Evolutionary conservation across 2,888 invertebrate species (phyloP).

Genomic region (Torymus texanus): DNA sequence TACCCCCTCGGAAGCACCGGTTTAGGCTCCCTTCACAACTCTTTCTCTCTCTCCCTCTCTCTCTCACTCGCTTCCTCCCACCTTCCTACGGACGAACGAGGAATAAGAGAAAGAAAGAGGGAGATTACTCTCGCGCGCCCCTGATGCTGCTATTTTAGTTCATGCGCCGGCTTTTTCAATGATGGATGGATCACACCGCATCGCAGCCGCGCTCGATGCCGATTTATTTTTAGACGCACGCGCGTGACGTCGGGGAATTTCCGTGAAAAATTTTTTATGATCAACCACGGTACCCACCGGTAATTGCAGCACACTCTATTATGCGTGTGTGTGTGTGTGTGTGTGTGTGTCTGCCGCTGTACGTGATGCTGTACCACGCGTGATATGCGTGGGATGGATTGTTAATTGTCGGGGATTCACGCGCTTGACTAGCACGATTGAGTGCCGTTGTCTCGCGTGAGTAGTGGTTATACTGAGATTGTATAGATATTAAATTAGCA

Average conservation of each 20-base stretch:
- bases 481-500: too few species aligned
- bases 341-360: too few species aligned
- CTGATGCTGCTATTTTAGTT: slow-evolving; percentile 27
- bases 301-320: background rate
- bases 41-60: background rate
- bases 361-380: too few species aligned
- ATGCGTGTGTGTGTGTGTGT: too few species aligned
- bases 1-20: slow-evolving; percentile 55
- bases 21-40: slow-evolving; percentile 56
- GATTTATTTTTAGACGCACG: slow-evolving; percentile 34
- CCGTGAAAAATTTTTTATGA: background rate
- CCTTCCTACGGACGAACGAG: too few species aligned
- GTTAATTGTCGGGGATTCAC: too few species aligned
- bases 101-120: slow-evolving; percentile 19
- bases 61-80: background rate
- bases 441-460: too few species aligned
- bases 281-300: background rate
- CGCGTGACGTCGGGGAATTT: background rate
- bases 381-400: too few species aligned
- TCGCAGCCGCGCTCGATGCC: background rate
- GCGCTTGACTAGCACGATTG: too few species aligned
- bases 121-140: slow-evolving; percentile 8
- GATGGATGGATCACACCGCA: slow-evolving; percentile 5
- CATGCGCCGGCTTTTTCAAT: slow-evolving; percentile 21
- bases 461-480: too few species aligned